Evolutionary conservation across 2,113 vertebrate species (phyloP).

Genomic region (Xerus inauris): DNA sequence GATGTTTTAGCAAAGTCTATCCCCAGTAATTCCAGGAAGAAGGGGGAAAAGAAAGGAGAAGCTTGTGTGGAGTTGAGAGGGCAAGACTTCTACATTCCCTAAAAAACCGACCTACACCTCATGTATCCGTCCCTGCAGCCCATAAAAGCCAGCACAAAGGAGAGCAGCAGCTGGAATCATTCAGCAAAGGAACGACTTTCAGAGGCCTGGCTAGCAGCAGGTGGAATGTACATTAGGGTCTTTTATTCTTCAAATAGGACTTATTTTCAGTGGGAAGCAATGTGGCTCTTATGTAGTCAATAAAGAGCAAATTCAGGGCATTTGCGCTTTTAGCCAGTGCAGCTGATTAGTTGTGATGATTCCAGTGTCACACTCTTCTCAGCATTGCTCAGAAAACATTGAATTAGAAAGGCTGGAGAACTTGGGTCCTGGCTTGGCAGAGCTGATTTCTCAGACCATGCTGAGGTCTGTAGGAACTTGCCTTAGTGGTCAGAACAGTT

Average conservation of each 20-base stretch:
- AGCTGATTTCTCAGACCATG: neutral
- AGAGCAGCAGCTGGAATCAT: constrained; percentile 46
- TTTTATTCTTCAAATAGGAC: constrained; percentile 17
- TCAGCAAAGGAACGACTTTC: constrained; percentile 39
- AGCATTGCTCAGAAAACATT: neutral
- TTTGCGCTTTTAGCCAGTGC: neutral
- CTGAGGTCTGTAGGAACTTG: accelerated
- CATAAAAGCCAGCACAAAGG: constrained; percentile 72
- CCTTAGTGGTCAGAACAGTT: neutral
- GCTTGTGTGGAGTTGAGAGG: neutral
- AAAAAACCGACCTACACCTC: constrained; percentile 51
- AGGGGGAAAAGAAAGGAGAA: constrained; percentile 41
- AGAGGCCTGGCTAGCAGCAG: constrained; percentile 63
- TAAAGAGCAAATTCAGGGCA: constrained; percentile 52
- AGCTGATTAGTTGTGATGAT: constrained; percentile 29
- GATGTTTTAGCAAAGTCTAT: neutral
- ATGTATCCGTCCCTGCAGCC: constrained; percentile 27
- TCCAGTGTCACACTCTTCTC: neutral
- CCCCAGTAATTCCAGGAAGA: constrained; percentile 52
- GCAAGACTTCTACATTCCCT: constrained; percentile 44
- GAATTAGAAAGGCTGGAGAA: neutral
- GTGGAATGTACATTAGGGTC: constrained; percentile 56
- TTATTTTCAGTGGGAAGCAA: constrained; percentile 38
- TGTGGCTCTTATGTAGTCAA: constrained; percentile 57
- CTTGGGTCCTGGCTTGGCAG: neutral